phyloP scores from a whole-genome alignment of 2,113 vertebrate genomes.

The Struthidea cinerea region DNA sequence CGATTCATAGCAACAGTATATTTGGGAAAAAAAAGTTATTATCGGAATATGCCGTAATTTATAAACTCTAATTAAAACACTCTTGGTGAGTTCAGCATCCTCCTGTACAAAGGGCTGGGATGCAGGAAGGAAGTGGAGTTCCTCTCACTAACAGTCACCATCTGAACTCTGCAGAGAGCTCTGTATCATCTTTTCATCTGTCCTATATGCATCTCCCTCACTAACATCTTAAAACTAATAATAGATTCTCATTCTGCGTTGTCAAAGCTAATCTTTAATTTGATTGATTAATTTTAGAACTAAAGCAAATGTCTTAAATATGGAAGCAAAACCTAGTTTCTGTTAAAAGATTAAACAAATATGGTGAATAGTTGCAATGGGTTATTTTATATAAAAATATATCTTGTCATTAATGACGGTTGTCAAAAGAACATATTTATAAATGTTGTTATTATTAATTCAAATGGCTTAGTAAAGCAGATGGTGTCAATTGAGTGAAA shows the following conservation, averaged over 20 bases:
- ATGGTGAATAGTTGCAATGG: neutral
- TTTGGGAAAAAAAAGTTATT: neutral
- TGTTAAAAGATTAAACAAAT: neutral
- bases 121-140: neutral
- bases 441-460: neutral
- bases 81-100: neutral
- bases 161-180: neutral
- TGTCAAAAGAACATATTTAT: neutral
- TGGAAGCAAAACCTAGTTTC: neutral
- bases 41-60: neutral
- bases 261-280: neutral
- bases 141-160: neutral
- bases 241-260: neutral
- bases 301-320: neutral
- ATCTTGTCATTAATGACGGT: neutral
- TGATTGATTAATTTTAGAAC: neutral
- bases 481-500: neutral
- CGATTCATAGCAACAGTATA: neutral
- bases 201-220: neutral
- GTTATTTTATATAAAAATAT: neutral
- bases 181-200: neutral
- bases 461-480: neutral
- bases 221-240: neutral
- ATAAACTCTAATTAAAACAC: neutral
- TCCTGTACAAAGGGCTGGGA: neutral